Conservation (phyloP, 2,888 invertebrate species). For the Xylophagus ater region DNA sequence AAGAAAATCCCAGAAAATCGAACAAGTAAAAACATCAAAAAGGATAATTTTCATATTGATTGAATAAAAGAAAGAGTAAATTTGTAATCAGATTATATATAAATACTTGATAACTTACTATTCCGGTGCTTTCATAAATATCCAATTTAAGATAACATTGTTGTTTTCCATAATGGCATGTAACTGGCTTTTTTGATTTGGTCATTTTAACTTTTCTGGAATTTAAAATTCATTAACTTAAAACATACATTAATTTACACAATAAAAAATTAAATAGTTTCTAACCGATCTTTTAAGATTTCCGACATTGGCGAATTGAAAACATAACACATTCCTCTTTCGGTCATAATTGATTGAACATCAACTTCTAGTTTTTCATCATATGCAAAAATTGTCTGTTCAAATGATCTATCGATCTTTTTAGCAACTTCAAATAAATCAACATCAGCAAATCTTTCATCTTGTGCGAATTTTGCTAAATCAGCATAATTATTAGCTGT, state of each 20-base stretch:
- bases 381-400: conserved; percentile 28
- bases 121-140: conserved; percentile 31
- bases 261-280: background rate
- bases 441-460: conserved; percentile 36
- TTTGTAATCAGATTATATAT: too few relatives aligned
- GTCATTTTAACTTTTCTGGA: conserved; percentile 19
- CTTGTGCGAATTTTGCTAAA: conserved; percentile 36
- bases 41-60: too few relatives aligned
- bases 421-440: conserved; percentile 35
- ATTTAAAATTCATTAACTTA: background rate
- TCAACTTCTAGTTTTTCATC: conserved; percentile 23
- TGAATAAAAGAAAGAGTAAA: too few relatives aligned
- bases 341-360: conserved; percentile 45
- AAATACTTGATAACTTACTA: too few relatives aligned
- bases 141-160: conserved; percentile 35
- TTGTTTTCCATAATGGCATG: conserved; percentile 33
- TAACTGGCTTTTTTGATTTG: conserved; percentile 23
- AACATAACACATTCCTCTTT: conserved; percentile 52
- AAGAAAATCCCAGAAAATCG: too few relatives aligned
- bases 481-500: conserved; percentile 36
- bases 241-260: background rate
- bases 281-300: conserved; percentile 19
- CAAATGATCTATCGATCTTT: conserved; percentile 26
- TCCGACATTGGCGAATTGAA: conserved; percentile 45
- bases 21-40: too few relatives aligned